phyloP scores from a whole-genome alignment of 2,113 vertebrate species.

The Platysternon megacephalum region DNA sequence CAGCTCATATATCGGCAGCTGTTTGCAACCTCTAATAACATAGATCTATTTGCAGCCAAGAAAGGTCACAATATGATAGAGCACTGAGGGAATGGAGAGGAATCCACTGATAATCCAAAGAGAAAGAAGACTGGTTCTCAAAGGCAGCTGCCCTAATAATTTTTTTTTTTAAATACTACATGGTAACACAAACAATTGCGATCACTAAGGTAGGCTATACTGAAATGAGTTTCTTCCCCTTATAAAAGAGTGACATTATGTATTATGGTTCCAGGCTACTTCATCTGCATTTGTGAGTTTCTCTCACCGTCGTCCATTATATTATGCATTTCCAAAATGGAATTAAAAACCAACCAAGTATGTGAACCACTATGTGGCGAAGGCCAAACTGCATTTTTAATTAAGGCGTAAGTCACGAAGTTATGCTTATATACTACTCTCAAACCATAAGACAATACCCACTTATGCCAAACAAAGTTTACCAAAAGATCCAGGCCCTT shows the following conservation, averaged over 20 bases:
- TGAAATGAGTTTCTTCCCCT: not conserved
- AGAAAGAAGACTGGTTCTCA: not conserved
- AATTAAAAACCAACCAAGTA: not conserved
- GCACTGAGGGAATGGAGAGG: not conserved
- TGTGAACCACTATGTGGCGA: rapidly evolving
- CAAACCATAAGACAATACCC: not conserved
- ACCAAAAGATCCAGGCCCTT: not conserved
- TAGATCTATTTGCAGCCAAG: not conserved
- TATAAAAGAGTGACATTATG: not conserved
- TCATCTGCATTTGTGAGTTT: not conserved
- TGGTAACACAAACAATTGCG: not conserved
- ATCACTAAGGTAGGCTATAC: slow-evolving; percentile 16
- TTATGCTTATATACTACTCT: not conserved
- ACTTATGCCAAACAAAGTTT: not conserved
- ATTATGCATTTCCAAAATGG: not conserved
- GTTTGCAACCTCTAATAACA: not conserved
- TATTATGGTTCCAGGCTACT: not conserved
- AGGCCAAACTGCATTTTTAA: not conserved
- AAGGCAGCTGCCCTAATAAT: slow-evolving; percentile 46
- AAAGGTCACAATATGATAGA: not conserved
- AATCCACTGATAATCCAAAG: not conserved
- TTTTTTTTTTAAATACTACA: not conserved
- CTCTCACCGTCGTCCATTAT: not conserved
- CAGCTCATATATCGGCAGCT: not conserved
- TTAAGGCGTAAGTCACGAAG: rapidly evolving